Conservation (phyloP, 2,113 vertebrate species). For the Catharus minimus region DNA sequence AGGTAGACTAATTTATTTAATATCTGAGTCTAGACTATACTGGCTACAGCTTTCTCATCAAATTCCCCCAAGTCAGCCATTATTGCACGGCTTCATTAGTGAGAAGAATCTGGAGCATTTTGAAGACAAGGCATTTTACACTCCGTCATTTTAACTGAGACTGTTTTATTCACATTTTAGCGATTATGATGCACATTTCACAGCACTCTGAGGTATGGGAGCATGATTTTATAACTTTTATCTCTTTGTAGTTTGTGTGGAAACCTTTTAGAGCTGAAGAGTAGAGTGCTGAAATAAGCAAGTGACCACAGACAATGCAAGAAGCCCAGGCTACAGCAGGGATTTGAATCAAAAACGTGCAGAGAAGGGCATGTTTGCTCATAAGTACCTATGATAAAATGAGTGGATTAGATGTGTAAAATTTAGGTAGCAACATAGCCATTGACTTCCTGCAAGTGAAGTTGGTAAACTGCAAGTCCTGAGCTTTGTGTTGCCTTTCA, state of each 20-base stretch:
- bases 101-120: background rate
- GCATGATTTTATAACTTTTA: background rate
- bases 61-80: background rate
- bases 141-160: background rate
- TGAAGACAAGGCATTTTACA: background rate
- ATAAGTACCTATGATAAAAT: background rate
- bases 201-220: background rate
- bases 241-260: background rate
- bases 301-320: background rate
- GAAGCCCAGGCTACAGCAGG: background rate
- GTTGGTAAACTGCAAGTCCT: background rate
- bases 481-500: background rate
- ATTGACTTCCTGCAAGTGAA: background rate
- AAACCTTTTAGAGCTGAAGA: background rate
- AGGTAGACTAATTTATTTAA: background rate
- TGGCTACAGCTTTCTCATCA: background rate
- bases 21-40: background rate
- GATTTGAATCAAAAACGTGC: background rate
- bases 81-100: background rate
- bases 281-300: background rate
- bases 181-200: background rate
- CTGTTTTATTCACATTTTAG: background rate
- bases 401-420: background rate
- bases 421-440: background rate
- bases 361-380: background rate